Percentiles rank a stretch among this genome's conserved stretches.
phyloP scores from a whole-genome alignment of 2,113 vertebrate species.

The Salvelinus fontinalis region DNA sequence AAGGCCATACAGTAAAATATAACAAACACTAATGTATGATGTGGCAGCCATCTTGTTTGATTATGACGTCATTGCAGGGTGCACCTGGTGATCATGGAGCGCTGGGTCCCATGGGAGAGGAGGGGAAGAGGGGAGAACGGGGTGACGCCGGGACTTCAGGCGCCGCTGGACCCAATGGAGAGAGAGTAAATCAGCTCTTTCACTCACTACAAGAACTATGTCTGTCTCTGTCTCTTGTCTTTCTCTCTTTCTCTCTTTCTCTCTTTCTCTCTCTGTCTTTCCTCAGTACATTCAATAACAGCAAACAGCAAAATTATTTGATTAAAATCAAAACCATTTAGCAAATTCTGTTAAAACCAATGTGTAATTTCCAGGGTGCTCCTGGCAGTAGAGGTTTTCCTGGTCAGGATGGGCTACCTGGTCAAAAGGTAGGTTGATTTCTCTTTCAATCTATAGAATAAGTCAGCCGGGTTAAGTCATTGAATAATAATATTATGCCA shows the following conservation, averaged over 20 bases:
- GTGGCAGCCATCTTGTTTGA: neutral
- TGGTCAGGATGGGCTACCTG: slow-evolving; percentile 91
- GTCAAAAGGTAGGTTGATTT: slow-evolving; percentile 82
- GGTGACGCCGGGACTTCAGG: slow-evolving; percentile 89
- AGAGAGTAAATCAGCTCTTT: slow-evolving; percentile 77
- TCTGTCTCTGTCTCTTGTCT: neutral
- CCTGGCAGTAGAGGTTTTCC: slow-evolving; percentile 95
- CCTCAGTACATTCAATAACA: neutral
- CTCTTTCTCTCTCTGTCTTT: too few relatives aligned
- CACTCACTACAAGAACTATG: neutral
- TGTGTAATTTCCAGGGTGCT: slow-evolving; percentile 76
- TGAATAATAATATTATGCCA: too few relatives aligned
- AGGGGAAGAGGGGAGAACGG: slow-evolving; percentile 91
- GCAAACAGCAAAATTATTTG: neutral
- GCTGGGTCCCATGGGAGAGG: slow-evolving; percentile 89
- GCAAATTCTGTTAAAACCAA: neutral
- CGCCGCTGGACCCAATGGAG: slow-evolving; percentile 82
- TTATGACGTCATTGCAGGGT: slow-evolving; percentile 72
- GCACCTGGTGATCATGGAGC: slow-evolving; percentile 85
- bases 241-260: too few relatives aligned
- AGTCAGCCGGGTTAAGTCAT: neutral
- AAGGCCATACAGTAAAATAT: too few relatives aligned
- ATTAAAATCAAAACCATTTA: neutral
- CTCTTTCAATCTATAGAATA: neutral
- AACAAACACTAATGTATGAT: neutral